Base-by-base conservation (phyloP, 1,140 invertebrate species). In the Drosophila lacteicornis region DNA sequence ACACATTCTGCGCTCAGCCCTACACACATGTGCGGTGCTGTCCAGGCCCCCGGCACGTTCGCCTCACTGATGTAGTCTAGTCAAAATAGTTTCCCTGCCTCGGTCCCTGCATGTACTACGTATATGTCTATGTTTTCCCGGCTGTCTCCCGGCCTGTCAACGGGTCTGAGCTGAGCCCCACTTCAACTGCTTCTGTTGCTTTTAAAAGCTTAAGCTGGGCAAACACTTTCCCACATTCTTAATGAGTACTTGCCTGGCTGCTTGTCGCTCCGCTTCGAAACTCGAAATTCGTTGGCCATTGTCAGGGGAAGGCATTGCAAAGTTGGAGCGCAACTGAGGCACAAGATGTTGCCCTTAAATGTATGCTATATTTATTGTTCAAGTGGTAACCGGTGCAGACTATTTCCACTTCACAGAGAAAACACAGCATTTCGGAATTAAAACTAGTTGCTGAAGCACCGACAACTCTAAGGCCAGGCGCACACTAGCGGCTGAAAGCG, bases 141-240 rank as follows among this genome's bases (percentile, higher is more conserved):
- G 47, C 58, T 65, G 58, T 66, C 40, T 67, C 55, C 53, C 78
- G 42, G 46, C 75, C 79, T 85, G 58, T 87, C 75, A 79, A 51
- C 80, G 63, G 65, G 53, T 80, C 67, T 63, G 74, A 69, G 67
- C 47, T 7, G 70, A 73, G 80, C 62, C 53, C 62, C 67, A 55
- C 38, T 68, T 53, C 40, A 30, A 55, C 30, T 17, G 69, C 60
- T 58, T 60, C 60, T 65, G 65, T 74, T 77, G 68, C 84, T 88
- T 86, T 76, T 76, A 88, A 80, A 80, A 79, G 76, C 80, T 83
- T 88, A 70, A 77, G 69, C 56, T 57, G 17, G 43, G 58, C 53
- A 75, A 75, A 61, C 65, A 80, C 58, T 62, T 49, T 76, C 40
- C 57, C 42, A 60, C 74, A 79, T 75, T 67, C 69, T 43, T 73